Evolutionary conservation across 2,888 invertebrate genomes (phyloP).

Genomic region (Drosophila dives): DNA sequence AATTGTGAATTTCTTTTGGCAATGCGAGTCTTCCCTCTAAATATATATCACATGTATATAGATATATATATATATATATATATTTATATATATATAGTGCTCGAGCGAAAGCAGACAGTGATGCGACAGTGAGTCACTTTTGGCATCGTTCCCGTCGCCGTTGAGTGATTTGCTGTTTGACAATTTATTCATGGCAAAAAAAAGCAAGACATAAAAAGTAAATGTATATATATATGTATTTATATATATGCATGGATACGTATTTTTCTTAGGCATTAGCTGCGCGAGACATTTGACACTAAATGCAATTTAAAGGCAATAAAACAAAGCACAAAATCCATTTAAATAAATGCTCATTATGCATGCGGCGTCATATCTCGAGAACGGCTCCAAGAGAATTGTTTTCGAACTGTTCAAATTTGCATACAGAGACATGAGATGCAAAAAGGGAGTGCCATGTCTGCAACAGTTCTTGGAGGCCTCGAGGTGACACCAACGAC

Average conservation of each 20-base stretch:
- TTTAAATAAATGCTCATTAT: constrained; percentile 77
- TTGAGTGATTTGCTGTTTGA: constrained; percentile 72
- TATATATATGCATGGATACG: not conserved
- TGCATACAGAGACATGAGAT: constrained; percentile 61
- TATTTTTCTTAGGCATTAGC: constrained; percentile 48
- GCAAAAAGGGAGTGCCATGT: constrained; percentile 69
- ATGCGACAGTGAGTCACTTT: constrained; percentile 59
- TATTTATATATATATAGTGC: constrained; percentile 50
- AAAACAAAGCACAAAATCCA: constrained; percentile 71
- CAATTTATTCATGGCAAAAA: constrained; percentile 61
- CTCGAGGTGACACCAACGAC: constrained; percentile 70
- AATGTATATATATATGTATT: not conserved
- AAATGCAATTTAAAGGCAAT: constrained; percentile 78
- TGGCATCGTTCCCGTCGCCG: constrained; percentile 54
- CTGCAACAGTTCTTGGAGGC: constrained; percentile 58
- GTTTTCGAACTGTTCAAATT: constrained; percentile 54
- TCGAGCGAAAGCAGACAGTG: constrained; percentile 32
- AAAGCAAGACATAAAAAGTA: constrained; percentile 3
- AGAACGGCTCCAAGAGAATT: constrained; percentile 65
- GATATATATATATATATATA: constrained; percentile 13
- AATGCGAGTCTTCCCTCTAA: constrained; percentile 34
- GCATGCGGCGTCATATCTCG: constrained; percentile 79
- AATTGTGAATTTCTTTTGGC: constrained; percentile 34
- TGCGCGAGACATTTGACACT: constrained; percentile 74
- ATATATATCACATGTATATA: constrained; percentile 36